Evolutionary conservation across 2,113 vertebrate genomes (phyloP).

Genomic region (Salvelinus alpinus): DNA sequence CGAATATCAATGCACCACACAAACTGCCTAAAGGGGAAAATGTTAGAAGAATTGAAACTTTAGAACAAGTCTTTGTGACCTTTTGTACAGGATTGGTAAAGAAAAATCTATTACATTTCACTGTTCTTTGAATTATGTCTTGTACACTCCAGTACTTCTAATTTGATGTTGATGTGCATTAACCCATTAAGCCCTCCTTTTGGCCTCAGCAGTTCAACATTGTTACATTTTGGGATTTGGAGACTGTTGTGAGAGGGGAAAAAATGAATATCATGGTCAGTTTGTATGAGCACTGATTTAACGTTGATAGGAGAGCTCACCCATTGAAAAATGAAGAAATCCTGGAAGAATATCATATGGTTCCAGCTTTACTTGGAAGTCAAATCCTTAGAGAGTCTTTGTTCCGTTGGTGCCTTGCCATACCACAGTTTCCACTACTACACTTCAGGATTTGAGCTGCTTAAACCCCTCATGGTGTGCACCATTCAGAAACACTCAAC

Average conservation of each 20-base stretch:
- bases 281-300: background rate
- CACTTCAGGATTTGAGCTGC: slow-evolving; percentile 2
- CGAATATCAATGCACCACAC: slow-evolving; percentile 17
- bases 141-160: background rate
- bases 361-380: background rate
- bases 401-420: slow-evolving; percentile 17
- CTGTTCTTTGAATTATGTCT: background rate
- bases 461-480: slow-evolving; percentile 5
- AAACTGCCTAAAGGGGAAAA: background rate
- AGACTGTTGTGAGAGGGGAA: background rate
- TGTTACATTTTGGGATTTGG: background rate
- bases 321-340: background rate
- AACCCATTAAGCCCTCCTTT: background rate
- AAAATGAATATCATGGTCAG: background rate
- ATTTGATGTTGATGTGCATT: background rate
- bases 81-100: slow-evolving; percentile 15
- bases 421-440: slow-evolving; percentile 22
- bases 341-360: background rate
- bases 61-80: slow-evolving; percentile 1
- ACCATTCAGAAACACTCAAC: slow-evolving; percentile 3
- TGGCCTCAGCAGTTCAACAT: background rate
- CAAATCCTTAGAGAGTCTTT: slow-evolving; percentile 11
- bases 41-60: slow-evolving; percentile 15
- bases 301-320: background rate
- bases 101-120: background rate